Base-by-base conservation (phyloP, 1,140 invertebrate genomes). In the Bombus pascuorum region DNA sequence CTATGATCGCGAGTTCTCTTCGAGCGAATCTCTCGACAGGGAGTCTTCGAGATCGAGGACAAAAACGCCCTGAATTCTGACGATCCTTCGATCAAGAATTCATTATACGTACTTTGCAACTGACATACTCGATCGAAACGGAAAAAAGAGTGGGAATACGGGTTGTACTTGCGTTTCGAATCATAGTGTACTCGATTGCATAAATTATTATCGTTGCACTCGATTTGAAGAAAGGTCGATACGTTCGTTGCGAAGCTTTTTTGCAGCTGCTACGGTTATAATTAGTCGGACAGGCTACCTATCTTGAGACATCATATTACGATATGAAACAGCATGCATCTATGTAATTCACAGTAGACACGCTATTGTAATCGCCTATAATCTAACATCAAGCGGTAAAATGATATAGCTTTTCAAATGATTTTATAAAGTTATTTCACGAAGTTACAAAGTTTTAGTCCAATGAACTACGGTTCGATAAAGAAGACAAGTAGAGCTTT, bases 11-110 rank as follows among this genome's bases (percentile, higher is more conserved):
- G 44, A 47, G 0, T 47, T 47, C 44, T 47, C 44, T 5, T 47
- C 44, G 44, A 47, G 47, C 18, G 65, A 13, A 84, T 78, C 74
- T 59, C 68, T 39, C 82, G 37, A 78, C 44, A 59, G 83, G 78
- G 87, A 78, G 68, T 68, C 65, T 47, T 76, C 47, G 32, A 37
- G n/a, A 22, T 53, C 47, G 47, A 53, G 47, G n/a, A 44, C 65
- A 44, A 76, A 88, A 81, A 84, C 80, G 68, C 70, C n/a, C 66
- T n/a, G 44, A 76, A 77, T 81, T 90, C 65, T 62, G 42, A 59
- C 79, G 78, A 59, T 44, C 76, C 81, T 90, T 89, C 86, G 86
- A 91, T 91, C 88, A 82, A 37, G 57, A 70, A 86, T 91, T 91
- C 83, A 91, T 91, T 85, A 86, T 53, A 53, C 47, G 47, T 53